Conservation (phyloP, 2,113 vertebrate species). For the Trochalopteron elliotii region DNA sequence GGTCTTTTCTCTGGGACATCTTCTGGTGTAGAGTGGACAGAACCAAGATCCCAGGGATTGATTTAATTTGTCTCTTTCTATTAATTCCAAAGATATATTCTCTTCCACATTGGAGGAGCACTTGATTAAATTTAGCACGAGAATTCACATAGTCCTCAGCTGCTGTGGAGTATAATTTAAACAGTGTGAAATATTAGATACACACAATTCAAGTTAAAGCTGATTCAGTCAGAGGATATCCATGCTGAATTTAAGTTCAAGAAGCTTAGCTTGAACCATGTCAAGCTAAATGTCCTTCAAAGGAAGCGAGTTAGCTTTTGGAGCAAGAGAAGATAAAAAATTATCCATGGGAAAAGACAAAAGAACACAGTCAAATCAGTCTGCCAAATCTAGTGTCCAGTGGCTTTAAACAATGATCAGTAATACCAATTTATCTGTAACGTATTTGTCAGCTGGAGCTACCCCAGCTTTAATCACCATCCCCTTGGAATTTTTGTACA, state of each 20-base stretch:
- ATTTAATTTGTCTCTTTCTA: conserved; percentile 58
- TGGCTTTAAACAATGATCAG: conserved; percentile 39
- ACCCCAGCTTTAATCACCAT: conserved; percentile 22
- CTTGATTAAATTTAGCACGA: conserved; percentile 68
- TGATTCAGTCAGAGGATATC: conserved; percentile 20
- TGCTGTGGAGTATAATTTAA: conserved; percentile 52
- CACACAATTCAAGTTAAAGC: conserved; percentile 34
- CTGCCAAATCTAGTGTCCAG: conserved; percentile 44
- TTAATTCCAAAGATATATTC: conserved; percentile 44
- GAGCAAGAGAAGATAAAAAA: conserved; percentile 55
- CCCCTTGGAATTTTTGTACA: neutral
- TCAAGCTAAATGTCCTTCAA: conserved; percentile 52
- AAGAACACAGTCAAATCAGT: conserved; percentile 35
- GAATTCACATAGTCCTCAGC: conserved; percentile 43
- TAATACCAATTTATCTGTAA: conserved; percentile 53
- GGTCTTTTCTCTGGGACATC: conserved; percentile 44
- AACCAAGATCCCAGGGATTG: neutral
- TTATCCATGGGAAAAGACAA: conserved; percentile 52
- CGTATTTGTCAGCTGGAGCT: conserved; percentile 37
- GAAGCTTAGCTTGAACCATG: conserved; percentile 59
- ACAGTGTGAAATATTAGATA: conserved; percentile 27
- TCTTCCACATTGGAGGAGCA: conserved; percentile 60
- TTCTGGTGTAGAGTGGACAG: neutral
- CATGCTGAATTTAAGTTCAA: conserved; percentile 55
- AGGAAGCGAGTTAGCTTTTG: conserved; percentile 44